These are phyloP conservation scores for Helogale parvula DNA, from an alignment of 2,113 vertebrate species.

Conservation along the genomic window DNA sequence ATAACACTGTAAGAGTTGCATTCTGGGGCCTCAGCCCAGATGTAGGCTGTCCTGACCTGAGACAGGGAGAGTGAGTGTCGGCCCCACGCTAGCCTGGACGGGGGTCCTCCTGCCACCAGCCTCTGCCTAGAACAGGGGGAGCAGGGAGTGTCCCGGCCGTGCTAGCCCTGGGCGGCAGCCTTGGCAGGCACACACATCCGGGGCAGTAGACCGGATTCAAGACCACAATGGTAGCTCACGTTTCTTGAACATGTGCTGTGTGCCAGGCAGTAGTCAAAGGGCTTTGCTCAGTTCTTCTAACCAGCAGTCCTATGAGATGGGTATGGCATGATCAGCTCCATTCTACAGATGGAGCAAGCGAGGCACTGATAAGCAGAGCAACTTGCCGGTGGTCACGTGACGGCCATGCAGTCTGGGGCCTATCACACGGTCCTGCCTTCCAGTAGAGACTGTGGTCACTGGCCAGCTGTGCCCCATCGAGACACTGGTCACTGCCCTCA, in stretches of 20 bases:
- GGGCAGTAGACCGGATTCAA: not conserved
- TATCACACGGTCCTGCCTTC: not conserved
- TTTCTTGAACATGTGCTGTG: not conserved
- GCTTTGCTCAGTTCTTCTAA: accelerated
- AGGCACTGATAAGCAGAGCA: not conserved
- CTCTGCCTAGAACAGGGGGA: not conserved
- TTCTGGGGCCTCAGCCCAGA: not conserved
- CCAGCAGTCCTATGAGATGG: not conserved
- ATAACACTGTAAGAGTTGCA: not conserved
- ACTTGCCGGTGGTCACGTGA: not conserved
- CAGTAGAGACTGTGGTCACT: not conserved
- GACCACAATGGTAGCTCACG: accelerated
- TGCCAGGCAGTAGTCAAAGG: not conserved
- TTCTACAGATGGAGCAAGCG: not conserved
- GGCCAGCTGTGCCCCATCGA: not conserved
- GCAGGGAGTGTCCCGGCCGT: not conserved
- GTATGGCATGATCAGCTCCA: not conserved
- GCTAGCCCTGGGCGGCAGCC: not conserved
- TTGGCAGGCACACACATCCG: accelerated
- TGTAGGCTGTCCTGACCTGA: not conserved
- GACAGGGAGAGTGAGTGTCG: not conserved
- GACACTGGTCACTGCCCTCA: accelerated
- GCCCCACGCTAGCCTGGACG: not conserved
- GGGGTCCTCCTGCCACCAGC: not conserved
- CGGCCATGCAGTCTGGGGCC: not conserved